phyloP scores from a whole-genome alignment of 2,888 invertebrate species.

The Calameuta filiformis region DNA sequence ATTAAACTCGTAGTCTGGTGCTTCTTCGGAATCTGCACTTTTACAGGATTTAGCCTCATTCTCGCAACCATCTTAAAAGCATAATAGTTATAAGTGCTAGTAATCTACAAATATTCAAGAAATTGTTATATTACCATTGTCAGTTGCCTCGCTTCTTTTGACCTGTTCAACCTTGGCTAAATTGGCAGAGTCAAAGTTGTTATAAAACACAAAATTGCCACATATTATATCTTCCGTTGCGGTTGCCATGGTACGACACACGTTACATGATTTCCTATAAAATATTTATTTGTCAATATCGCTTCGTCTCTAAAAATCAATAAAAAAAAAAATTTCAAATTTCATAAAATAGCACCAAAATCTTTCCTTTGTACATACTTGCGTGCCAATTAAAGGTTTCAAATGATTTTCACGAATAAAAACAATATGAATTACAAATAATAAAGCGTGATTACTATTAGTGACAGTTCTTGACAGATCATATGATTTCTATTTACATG shows the following conservation, averaged over 20 bases:
- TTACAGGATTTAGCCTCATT: constrained; percentile 42
- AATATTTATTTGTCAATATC: constrained; percentile 60
- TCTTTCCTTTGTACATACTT: neutral
- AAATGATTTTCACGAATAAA: neutral
- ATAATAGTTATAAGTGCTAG: constrained; percentile 16
- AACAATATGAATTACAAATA: neutral
- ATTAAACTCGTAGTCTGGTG: constrained; percentile 84
- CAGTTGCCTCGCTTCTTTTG: constrained; percentile 43
- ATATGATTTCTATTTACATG: constrained; percentile 35
- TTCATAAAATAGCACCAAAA: neutral
- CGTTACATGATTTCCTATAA: constrained; percentile 59
- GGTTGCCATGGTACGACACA: constrained; percentile 51
- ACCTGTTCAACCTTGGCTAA: constrained; percentile 84
- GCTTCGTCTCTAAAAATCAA: constrained; percentile 56
- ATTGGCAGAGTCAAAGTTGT: constrained; percentile 93
- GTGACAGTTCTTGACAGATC: constrained; percentile 58
- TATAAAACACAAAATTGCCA: constrained; percentile 83
- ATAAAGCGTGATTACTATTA: constrained; percentile 62
- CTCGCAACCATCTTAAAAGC: constrained; percentile 26
- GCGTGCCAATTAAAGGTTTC: neutral
- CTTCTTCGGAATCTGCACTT: constrained; percentile 61
- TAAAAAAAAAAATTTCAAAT: constrained; percentile 9
- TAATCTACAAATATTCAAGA: neutral
- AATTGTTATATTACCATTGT: constrained; percentile 50
- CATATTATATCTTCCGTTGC: constrained; percentile 70